Evolutionary conservation across 2,113 vertebrate species (phyloP).

Genomic region (Apteryx owenii): DNA sequence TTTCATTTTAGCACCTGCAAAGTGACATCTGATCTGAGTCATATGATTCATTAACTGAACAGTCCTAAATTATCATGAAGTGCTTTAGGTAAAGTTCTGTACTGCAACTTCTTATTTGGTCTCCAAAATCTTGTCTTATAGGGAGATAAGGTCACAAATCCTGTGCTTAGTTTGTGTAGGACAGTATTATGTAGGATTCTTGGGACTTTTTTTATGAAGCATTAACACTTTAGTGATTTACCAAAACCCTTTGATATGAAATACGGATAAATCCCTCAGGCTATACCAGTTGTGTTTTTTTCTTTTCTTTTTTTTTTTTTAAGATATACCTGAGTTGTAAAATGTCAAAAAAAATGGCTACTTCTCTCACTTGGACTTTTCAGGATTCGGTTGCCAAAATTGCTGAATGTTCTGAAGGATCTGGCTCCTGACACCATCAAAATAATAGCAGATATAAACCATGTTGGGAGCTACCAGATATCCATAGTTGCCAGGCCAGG

Average conservation of each 20-base stretch:
- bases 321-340: not conserved
- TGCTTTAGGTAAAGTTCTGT: not conserved
- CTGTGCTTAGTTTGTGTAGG: not conserved
- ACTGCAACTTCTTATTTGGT: not conserved
- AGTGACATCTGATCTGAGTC: slow-evolving; percentile 19
- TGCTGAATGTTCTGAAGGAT: not conserved
- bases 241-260: not conserved
- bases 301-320: not conserved
- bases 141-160: not conserved
- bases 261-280: not conserved
- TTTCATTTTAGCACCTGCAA: slow-evolving; percentile 44
- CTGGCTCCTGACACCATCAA: not conserved
- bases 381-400: not conserved
- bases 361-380: not conserved
- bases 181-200: not conserved
- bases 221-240: not conserved
- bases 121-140: not conserved
- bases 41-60: slow-evolving; percentile 26
- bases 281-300: no score
- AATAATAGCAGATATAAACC: not conserved
- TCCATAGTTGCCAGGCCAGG: not conserved
- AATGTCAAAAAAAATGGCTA: not conserved
- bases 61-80: slow-evolving; percentile 2
- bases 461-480: not conserved
- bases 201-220: not conserved